Base-by-base conservation (phyloP, 2,888 invertebrate species). In the Miltochrista miniata region DNA sequence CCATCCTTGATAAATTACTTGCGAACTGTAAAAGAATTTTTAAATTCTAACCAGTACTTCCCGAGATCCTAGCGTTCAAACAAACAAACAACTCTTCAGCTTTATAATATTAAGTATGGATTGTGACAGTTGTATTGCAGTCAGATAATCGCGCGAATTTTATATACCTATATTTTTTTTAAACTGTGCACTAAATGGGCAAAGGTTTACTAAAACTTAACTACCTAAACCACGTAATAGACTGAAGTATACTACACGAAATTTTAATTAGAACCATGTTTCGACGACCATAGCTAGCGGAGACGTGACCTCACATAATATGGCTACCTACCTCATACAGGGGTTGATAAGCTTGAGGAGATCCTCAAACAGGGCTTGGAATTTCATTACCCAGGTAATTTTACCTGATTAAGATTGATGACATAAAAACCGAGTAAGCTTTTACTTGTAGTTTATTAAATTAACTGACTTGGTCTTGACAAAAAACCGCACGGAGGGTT, bases 291-390 rank as follows among this genome's bases (percentile, higher is more conserved):
- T 29, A 34, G 38, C 18, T 36, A 11, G 14, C 13, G 35, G 18
- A 38, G 52, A 64, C 65, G 65, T 66, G 65, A 56, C 61, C 31
- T 1, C 46, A 54, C 65, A 66, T 66, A 68, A 66, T 61, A 11
- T 15, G 41, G 38, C 18, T 24, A 24, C 18, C 18, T 24, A 24
- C 18, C 18, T 24, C 18, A 24, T 24, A 38, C 51, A 42, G 38
- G 12, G 7, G 51, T 31, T 64, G 49, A 65, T 65, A 61, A 61
- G 64, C 56, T 45, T 37, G 40, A 52, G 53, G 36, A 29, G 12
- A 52, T 48, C 48, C 47, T 48, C 40, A 52, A 48, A 48, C 40
- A 52, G 40, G 11, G 35, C 35, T 34, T 10, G 13, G 12, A 18
- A 38, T 18, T 13, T 18, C 29, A 12, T 31, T 2, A n/a, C 11